These are phyloP conservation scores for Phoebastria nigripes DNA, from an alignment of 2,797 vertebrate species.

Conservation along the genomic window DNA sequence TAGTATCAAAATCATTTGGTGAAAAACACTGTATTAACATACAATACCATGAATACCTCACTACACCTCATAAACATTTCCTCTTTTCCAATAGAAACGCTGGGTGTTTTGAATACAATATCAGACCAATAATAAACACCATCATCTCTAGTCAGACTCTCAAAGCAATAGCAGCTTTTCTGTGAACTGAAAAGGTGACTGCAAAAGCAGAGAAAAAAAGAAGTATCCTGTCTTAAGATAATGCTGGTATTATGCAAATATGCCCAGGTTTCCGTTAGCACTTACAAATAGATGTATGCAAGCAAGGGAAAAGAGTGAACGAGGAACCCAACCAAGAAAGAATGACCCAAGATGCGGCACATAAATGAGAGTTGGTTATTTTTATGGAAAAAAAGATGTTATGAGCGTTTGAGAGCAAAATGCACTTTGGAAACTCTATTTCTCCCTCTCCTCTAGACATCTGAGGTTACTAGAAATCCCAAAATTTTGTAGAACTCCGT, in stretches of 20 bases:
- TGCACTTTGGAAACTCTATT: background rate
- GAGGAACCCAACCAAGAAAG: background rate
- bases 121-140: background rate
- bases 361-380: background rate
- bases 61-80: background rate
- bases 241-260: background rate
- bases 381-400: background rate
- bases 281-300: background rate
- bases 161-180: background rate
- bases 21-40: background rate
- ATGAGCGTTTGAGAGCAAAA: background rate
- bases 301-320: background rate
- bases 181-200: background rate
- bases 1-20: background rate
- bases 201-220: background rate
- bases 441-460: background rate
- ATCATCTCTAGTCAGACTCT: background rate
- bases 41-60: background rate
- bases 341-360: background rate
- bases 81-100: background rate
- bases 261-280: background rate
- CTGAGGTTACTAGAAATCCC: background rate
- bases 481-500: background rate
- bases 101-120: background rate
- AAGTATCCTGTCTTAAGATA: background rate